phyloP scores from a whole-genome alignment of 2,113 vertebrate species.

The Acrocephalus arundinaceus region DNA sequence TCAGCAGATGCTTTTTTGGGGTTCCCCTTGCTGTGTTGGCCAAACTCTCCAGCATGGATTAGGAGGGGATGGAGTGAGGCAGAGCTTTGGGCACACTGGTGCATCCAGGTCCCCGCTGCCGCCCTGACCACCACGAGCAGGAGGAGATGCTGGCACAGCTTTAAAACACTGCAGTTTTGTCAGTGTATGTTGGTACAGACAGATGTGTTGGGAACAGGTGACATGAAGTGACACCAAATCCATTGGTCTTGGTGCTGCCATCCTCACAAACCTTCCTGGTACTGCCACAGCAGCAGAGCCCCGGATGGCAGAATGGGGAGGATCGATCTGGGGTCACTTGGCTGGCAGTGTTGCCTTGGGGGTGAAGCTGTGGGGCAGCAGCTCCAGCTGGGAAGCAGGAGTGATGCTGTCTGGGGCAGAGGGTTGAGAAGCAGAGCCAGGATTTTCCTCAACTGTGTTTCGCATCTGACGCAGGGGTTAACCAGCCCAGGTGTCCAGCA shows the following conservation, averaged over 20 bases:
- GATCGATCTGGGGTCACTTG: neutral
- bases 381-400: neutral
- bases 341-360: neutral
- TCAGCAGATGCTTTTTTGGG: neutral
- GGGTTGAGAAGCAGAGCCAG: neutral
- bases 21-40: neutral
- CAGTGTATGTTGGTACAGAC: neutral
- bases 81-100: neutral
- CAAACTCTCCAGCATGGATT: accelerated
- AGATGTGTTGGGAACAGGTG: neutral
- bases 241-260: neutral
- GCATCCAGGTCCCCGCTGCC: neutral
- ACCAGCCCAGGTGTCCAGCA: neutral
- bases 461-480: neutral
- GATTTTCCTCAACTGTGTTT: neutral
- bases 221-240: neutral
- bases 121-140: accelerated
- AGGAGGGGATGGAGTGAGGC: neutral
- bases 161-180: neutral
- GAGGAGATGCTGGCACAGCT: neutral
- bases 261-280: neutral
- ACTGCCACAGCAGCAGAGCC: neutral
- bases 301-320: accelerated
- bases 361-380: neutral
- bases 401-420: neutral